A percentile compares a stretch with the other conserved stretches of the same genome.
Conservation (phyloP, 2,797 vertebrate species). For the Artibeus jamaicensis region DNA sequence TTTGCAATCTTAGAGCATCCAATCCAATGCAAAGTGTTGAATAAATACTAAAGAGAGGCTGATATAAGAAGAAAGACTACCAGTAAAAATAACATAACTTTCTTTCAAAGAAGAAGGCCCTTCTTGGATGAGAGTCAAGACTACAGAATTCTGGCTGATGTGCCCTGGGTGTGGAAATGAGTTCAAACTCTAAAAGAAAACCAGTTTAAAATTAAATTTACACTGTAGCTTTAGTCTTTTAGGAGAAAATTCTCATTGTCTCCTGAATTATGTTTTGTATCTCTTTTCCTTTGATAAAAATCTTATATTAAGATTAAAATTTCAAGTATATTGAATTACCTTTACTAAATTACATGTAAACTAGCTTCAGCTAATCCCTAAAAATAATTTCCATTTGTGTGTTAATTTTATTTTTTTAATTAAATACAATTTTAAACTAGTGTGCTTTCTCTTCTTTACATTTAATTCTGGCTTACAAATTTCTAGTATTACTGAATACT, state of each 20-base stretch:
- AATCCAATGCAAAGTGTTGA: neutral
- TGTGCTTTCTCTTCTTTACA: conserved; percentile 10
- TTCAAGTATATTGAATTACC: neutral
- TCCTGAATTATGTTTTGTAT: neutral
- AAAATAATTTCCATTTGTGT: conserved; percentile 25
- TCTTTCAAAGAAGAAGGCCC: neutral
- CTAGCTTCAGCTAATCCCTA: neutral
- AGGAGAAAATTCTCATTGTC: neutral
- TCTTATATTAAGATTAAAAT: conserved; percentile 30
- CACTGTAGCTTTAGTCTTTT: neutral
- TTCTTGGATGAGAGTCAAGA: neutral
- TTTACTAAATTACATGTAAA: neutral
- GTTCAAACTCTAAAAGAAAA: neutral
- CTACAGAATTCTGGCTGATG: neutral
- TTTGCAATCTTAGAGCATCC: conserved; percentile 22
- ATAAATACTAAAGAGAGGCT: neutral
- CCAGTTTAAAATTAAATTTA: neutral
- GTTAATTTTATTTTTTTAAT: conserved; percentile 6
- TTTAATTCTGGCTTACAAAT: neutral
- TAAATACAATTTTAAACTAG: neutral
- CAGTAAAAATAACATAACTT: neutral
- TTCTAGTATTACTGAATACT: neutral
- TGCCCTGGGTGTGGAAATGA: neutral
- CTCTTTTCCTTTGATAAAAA: conserved; percentile 1
- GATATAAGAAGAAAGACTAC: neutral